Base-by-base conservation (phyloP, 2,797 vertebrate genomes). In the Anas flavirostris region DNA sequence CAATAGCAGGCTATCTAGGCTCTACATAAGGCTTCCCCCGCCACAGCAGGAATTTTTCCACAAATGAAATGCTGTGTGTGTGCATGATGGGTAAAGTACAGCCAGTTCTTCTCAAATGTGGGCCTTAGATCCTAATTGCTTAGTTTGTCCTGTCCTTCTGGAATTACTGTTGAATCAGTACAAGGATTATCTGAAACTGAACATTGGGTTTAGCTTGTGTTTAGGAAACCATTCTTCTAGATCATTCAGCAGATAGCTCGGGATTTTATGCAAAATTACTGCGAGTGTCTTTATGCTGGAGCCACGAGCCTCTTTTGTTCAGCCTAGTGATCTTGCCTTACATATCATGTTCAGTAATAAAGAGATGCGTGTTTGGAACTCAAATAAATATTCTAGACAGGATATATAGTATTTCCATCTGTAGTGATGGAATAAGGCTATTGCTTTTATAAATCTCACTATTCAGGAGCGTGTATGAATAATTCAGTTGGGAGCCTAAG, bases 381-480 rank as follows among this genome's bases (percentile, higher is more conserved):
- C 66, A 41, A 60, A 64, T 88, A 91, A 94, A 84, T 86, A 85
- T 67, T 90, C 48, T 53, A 53, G 72, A 74, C 9, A 25, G 41
- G 22, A 10, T 56, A 43, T 63, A 23, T 73, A 59, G 18, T 82
- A 62, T 55, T 91, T 75, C 76, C 35, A n/a, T 81, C 83, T 88
- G 82, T 73, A 22, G 7, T 69, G 83, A 21, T 84, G 63, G 18
- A 92, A 69, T 76, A 86, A 91, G 59, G 59, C 55, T 90, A 29
- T 75, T 93, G 39, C 75, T 90, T 77, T 90, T 84, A 69, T 88
- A 94, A 91, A 93, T 90, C 68, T 94, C 9, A 16, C 52, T 86
- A 1, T 88, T 96, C 52, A 35, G n/a, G 77, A 86, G 67, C 69
- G 39, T 26, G 25, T 95, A 70, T 91, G 77, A 95, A 95, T 96